Percentiles rank a stretch among this genome's conserved stretches.
phyloP scores from a whole-genome alignment of 2,888 invertebrate genomes.

The Aethes cnicana region DNA sequence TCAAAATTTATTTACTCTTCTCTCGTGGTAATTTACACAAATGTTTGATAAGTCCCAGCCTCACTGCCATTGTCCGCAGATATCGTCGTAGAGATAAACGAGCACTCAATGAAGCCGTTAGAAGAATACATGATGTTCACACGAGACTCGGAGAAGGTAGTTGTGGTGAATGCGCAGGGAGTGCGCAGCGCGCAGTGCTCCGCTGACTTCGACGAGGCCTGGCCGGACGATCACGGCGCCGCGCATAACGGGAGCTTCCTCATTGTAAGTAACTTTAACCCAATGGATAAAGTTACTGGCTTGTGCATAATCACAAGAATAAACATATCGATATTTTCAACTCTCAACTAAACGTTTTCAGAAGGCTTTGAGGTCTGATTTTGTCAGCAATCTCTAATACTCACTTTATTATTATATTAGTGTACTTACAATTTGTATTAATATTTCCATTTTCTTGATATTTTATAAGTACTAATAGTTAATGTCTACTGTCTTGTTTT shows the following conservation, averaged over 20 bases:
- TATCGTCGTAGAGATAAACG: slow-evolving; percentile 92
- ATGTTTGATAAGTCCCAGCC: not conserved
- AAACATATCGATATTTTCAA: too few relatives aligned
- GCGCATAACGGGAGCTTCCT: slow-evolving; percentile 74
- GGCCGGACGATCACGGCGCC: slow-evolving; percentile 69
- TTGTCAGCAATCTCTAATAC: too few relatives aligned
- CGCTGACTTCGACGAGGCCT: slow-evolving; percentile 86
- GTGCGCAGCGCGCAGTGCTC: slow-evolving; percentile 93
- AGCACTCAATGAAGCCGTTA: slow-evolving; percentile 91
- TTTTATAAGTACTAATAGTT: too few relatives aligned
- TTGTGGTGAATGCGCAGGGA: slow-evolving; percentile 93
- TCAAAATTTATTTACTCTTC: too few relatives aligned
- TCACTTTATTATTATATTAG: too few relatives aligned
- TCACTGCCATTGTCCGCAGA: slow-evolving; percentile 75
- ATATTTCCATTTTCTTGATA: too few relatives aligned
- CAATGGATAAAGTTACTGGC: not conserved
- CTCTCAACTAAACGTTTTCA: too few relatives aligned
- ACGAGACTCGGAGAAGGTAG: slow-evolving; percentile 91
- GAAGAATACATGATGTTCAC: slow-evolving; percentile 97
- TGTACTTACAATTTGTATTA: too few relatives aligned
- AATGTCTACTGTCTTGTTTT: too few relatives aligned
- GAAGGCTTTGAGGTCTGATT: too few relatives aligned
- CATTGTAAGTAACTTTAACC: slow-evolving; percentile 53
- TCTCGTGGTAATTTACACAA: not conserved
- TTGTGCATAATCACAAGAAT: too few relatives aligned